Conservation (phyloP, 2,888 invertebrate genomes). For the Cheilosia impressa region DNA sequence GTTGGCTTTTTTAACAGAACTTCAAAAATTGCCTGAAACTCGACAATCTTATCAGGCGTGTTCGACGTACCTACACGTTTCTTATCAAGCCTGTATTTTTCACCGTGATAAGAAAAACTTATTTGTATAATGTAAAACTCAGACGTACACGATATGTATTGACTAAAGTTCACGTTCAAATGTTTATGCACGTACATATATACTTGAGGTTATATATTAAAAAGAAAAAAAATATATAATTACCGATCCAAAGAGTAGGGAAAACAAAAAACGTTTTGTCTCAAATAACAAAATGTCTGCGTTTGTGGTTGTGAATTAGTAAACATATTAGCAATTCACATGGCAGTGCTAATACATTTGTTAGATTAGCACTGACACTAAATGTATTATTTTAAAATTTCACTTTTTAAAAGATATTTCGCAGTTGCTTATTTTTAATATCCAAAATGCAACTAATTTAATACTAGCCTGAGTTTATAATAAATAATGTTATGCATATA, state of each 20-base stretch:
- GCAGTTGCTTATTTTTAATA: neutral
- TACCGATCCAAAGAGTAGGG: conserved; percentile 9
- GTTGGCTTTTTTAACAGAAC: neutral
- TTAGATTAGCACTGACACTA: conserved; percentile 20
- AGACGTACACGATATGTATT: conserved; percentile 3
- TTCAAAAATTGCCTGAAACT: conserved; percentile 30
- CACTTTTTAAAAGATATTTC: conserved; percentile 17
- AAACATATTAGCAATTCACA: conserved; percentile 18
- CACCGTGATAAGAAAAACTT: conserved; percentile 50
- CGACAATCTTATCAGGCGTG: conserved; percentile 38
- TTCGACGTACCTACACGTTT: conserved; percentile 15
- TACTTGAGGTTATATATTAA: neutral
- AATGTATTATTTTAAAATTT: conserved; percentile 9
- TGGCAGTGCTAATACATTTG: conserved; percentile 20
- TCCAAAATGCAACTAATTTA: neutral
- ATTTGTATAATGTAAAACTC: conserved; percentile 32
- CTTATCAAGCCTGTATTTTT: conserved; percentile 42
- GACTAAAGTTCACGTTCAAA: conserved; percentile 38
- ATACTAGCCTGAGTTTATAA: neutral
- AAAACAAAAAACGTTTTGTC: conserved; percentile 2
- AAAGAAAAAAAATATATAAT: conserved; percentile 1
- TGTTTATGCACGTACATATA: neutral
- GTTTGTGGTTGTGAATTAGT: conserved; percentile 17
- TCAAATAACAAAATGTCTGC: conserved; percentile 9
- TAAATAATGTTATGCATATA: neutral